Base-by-base conservation (phyloP, 2,797 vertebrate genomes). In the Etheostoma nigrum region DNA sequence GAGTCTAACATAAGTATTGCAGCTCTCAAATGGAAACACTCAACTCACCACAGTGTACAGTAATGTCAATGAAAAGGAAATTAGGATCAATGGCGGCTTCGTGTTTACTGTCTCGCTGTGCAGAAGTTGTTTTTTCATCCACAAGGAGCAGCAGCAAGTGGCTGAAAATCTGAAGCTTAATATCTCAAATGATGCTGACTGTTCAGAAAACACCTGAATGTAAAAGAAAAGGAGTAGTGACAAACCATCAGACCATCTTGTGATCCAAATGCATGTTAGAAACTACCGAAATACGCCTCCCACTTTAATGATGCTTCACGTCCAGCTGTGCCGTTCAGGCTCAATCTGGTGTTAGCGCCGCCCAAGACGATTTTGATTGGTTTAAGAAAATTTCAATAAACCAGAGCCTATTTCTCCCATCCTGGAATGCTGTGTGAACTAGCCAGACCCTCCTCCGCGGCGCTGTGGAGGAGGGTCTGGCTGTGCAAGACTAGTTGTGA, bases 1-100 rank as follows among this genome's bases (percentile, higher is more conserved):
- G 36, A 62, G 52, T 47, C 21, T 66, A 25, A 27, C 42, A 51
- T 33, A 67, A 40, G 66, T 23, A 36, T 15, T 68, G 72, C 63
- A 44, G 49, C 19, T 36, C 54, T 70, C 42, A 61, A 63, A 14
- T 53, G 63, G 25, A 74, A 72, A 75, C 45, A 15, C 48, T 69
- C 51, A 30, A 62, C 21, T 62, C 52, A 23, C 51, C n/a, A 30
- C 63, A 65, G 52, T 53, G 27, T 64, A 40, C 10, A 12, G 10
- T 40, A 45, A 64, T 47, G 19, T 54, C 11, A 36, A 27, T n/a
- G 40, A 64, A 70, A 36, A 19, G 0, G 57, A 52, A 47, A 72
- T n/a, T 25, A 51, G 0, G 1, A 59, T 67, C 52, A 44, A 19
- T 40, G 21, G 25, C 14, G 47, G 33, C 71, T 51, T 68, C 15